Conservation (phyloP, 2,797 vertebrate species). For the Lates japonicus region DNA sequence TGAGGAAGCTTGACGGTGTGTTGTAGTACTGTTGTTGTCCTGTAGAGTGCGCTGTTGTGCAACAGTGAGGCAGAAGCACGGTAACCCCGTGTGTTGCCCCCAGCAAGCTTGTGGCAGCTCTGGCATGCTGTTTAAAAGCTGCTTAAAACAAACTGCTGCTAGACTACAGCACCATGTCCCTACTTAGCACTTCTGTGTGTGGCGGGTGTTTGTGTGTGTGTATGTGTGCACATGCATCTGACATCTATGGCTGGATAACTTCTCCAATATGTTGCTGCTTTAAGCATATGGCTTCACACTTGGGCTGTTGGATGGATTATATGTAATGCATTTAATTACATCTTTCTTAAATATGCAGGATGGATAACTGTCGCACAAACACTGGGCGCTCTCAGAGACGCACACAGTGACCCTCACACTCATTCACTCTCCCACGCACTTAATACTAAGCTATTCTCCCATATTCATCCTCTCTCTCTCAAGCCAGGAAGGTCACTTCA, state of each 20-base stretch:
- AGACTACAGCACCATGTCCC: constrained; percentile 65
- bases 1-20: neutral
- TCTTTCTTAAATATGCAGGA: constrained; percentile 43
- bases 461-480: constrained; percentile 65
- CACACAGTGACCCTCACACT: constrained; percentile 48
- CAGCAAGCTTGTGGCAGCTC: constrained; percentile 73
- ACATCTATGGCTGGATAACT: constrained; percentile 34
- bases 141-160: constrained; percentile 80
- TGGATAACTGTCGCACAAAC: constrained; percentile 29
- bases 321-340: constrained; percentile 12
- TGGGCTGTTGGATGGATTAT: constrained; percentile 12
- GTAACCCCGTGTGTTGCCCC: constrained; percentile 46
- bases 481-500: constrained; percentile 71
- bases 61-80: constrained; percentile 36
- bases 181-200: constrained; percentile 54
- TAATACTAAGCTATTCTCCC: constrained; percentile 61
- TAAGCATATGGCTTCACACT: constrained; percentile 19
- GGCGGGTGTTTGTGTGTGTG: neutral
- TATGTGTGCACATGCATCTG: neutral
- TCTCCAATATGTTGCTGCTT: constrained; percentile 25
- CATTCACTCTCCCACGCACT: constrained; percentile 60
- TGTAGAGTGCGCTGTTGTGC: constrained; percentile 77
- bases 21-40: constrained; percentile 46
- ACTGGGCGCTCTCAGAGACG: constrained; percentile 35
- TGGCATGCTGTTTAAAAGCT: constrained; percentile 83